Base-by-base conservation (phyloP, 2,888 invertebrate genomes). In the Anarsia innoxiella region DNA sequence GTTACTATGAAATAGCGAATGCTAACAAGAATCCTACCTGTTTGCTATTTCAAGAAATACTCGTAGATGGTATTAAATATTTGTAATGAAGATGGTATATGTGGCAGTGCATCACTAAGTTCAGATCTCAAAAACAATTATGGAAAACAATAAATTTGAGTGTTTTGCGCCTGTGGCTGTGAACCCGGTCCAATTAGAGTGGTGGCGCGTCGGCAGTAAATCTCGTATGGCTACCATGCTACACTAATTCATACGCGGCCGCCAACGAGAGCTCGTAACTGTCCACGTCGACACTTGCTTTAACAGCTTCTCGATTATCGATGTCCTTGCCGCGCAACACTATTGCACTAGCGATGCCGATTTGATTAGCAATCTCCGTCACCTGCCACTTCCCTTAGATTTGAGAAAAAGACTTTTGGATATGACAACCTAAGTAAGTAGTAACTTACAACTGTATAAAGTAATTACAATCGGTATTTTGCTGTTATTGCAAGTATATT, bases 181-280 rank as follows among this genome's bases (percentile, higher is more conserved):
- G 71, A 68, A 71, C 72, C 69, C 66, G 63, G 73, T 76, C 78
- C 84, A 83, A 84, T 84, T 84, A 83, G 83, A 70, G 66, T 56
- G 56, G 53, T 58, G 61, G 62, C 61, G 60, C 66, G 67, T 69
- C 70, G 58, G 72, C 72, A 77, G 71, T 83, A 84, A 84, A 84
- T 84, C 83, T 83, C 67, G 49, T 49, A 41, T 50, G 59, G 83
- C 84, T 84, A 82, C 84, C 71, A 76, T 50, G 73, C 77, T 83
- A 82, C 83, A 83, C 84, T 80, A 83, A 83, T 83, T 83, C 83
- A 80, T 79, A 73, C 66, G 59, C 64, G 62, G 59, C 67, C 64
- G 65, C 72, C 71, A 71, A 65, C 70, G 66, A 67, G 63, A 48
- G 39, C 47, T 48, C 51, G 68, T 70, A 70, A 66, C 77, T 72